Evolutionary conservation across 1,140 invertebrate species (phyloP).

Genomic region (Dryas iulia): DNA sequence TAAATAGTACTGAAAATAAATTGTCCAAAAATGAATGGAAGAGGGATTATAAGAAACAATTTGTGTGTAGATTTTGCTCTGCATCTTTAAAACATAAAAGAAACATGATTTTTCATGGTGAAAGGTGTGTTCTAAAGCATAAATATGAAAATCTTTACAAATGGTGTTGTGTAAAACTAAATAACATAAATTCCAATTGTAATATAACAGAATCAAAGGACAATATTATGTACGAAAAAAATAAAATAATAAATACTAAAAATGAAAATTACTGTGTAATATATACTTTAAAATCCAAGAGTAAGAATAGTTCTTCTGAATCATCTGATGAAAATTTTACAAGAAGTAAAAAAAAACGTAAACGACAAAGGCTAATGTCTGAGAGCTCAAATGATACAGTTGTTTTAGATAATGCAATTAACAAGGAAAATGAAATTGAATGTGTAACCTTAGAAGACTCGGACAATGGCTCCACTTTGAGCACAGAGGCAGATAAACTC

Average conservation of each 20-base stretch:
- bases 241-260: slow-evolving; percentile 46
- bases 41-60: slow-evolving; percentile 42
- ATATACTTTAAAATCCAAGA: slow-evolving; percentile 17
- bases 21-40: not conserved
- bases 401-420: slow-evolving; percentile 34
- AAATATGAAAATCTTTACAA: slow-evolving; percentile 42
- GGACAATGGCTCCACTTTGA: slow-evolving; percentile 29
- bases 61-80: slow-evolving; percentile 51
- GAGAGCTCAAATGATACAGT: slow-evolving; percentile 58
- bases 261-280: slow-evolving; percentile 41
- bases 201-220: slow-evolving; percentile 45
- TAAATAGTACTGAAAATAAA: not conserved
- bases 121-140: slow-evolving; percentile 21
- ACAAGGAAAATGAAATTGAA: slow-evolving; percentile 34
- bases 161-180: slow-evolving; percentile 42
- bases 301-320: slow-evolving; percentile 22
- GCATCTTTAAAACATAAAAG: slow-evolving; percentile 33
- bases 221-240: slow-evolving; percentile 41
- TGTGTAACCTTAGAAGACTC: slow-evolving; percentile 57
- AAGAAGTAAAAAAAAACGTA: slow-evolving; percentile 30
- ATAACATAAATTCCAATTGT: slow-evolving; percentile 48
- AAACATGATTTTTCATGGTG: slow-evolving; percentile 35
- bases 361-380: slow-evolving; percentile 47
- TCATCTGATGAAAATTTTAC: slow-evolving; percentile 39
- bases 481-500: not conserved